Evolutionary conservation across 1,140 invertebrate species (phyloP).

Genomic region (Pseudomyrmex sp.): DNA sequence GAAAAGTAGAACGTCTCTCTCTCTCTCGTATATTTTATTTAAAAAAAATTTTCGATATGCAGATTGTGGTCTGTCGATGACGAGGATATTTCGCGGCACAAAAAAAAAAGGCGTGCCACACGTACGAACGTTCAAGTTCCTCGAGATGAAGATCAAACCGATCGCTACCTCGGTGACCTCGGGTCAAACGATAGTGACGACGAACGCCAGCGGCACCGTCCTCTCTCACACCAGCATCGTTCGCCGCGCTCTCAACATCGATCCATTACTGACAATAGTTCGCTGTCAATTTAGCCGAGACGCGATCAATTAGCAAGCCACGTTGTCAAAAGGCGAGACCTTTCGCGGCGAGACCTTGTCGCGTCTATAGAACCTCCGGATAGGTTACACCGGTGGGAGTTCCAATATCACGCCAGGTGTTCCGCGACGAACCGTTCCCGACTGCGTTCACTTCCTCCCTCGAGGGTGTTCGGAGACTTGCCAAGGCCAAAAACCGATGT

Average conservation of each 20-base stretch:
- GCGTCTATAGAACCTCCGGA: background rate
- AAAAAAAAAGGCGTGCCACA: conserved; percentile 38
- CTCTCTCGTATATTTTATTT: too few species aligned
- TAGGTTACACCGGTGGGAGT: background rate
- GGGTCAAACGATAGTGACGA: conserved; percentile 19
- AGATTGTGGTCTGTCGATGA: background rate
- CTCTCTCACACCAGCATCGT: background rate
- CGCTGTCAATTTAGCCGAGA: conserved; percentile 2
- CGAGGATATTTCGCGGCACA: background rate
- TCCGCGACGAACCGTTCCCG: too few species aligned
- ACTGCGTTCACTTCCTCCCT: background rate
- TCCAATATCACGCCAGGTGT: background rate
- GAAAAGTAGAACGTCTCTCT: background rate
- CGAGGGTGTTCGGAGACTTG: background rate
- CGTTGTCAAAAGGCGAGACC: background rate
- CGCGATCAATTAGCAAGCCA: conserved; percentile 21
- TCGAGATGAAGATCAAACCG: conserved; percentile 55
- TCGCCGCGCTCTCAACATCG: conserved; percentile 8
- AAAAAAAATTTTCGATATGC: background rate
- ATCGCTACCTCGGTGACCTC: conserved; percentile 19
- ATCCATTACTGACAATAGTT: conserved; percentile 22
- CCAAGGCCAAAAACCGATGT: background rate
- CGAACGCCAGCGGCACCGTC: background rate
- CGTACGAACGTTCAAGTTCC: background rate
- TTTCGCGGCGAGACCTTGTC: background rate